Evolutionary conservation across 64 coral and sea anemone species (phyloP), one percentile per base, ranked within the genome.

Genomic region (Actinia equina): DNA sequence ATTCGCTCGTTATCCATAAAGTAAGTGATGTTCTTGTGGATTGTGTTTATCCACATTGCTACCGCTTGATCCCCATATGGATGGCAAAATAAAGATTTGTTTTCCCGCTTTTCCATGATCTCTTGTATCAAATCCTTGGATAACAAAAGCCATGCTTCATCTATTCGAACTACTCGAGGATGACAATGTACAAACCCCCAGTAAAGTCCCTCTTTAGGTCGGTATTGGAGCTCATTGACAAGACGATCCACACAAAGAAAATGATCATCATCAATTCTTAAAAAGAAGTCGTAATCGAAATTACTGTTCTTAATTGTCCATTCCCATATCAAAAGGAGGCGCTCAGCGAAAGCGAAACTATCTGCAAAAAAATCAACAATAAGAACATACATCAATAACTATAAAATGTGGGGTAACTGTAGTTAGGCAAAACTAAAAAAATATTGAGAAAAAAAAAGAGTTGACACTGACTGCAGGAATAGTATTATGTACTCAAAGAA

Each of bases 241-340:
- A 99, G 85, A 17, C 94, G 90, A 71, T 93, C 91, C 52, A 99
- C 27, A 52, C 97, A 99, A 14, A 99, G 91, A 26, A 95, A 99
- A 85, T 99, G 97, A 22, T 99, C 97, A 41, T 99, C 97, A 80
- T 99, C 97, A 59, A 99, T 99, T 59, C 97, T 85, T 52, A 99
- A 58, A 77, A 99, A 95, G 41, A 86, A 99, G 53, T 88, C 89
- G 60, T 92, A 99, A 25, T 88, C 84, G 23, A 77, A 52, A 43
- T 71, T 52, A 30, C 5, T 74, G 17, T 82, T 88, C 15, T 76
- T 10, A 9, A 63, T 77, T 8, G 87, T 42, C 97, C 97, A 99
- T 42, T 95, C 90, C 88, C 91, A 88, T 74, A 95, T 86, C 56
- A 91, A 88, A 52, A 99, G 86, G 43, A 99, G 86, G 2, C 97